These are phyloP conservation scores for Volucella bombylans DNA, from an alignment of 2,888 invertebrate species.

Conservation along the genomic window DNA sequence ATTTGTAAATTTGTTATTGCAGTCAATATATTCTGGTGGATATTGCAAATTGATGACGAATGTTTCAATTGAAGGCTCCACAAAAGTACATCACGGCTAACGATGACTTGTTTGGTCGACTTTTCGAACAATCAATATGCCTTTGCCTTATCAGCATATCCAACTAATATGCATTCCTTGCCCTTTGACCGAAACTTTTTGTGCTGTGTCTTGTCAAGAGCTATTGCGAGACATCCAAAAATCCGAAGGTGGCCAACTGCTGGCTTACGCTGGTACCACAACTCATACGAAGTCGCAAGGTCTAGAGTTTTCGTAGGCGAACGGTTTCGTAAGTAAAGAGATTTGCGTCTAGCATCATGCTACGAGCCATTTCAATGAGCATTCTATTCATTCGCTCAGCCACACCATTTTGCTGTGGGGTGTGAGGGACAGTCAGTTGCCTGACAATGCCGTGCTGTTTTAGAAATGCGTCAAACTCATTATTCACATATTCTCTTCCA, in stretches of 20 bases:
- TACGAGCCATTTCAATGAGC: constrained; percentile 75
- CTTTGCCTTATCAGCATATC: constrained; percentile 42
- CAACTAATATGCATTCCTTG: constrained; percentile 42
- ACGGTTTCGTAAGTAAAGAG: too few relatives aligned
- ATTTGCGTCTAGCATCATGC: constrained; percentile 73
- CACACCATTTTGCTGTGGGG: constrained; percentile 70
- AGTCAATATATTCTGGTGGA: too few relatives aligned
- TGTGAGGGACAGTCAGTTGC: constrained; percentile 52
- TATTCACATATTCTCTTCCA: constrained; percentile 60
- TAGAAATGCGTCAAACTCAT: constrained; percentile 46
- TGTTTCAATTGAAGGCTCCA: constrained; percentile 6
- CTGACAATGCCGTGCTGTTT: constrained; percentile 48
- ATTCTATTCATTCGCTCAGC: constrained; percentile 60
- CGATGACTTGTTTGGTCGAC: not conserved
- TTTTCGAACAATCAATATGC: constrained; percentile 21
- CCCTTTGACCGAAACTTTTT: constrained; percentile 46
- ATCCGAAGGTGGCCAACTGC: constrained; percentile 42
- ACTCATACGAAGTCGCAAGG: constrained; percentile 42
- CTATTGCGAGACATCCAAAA: constrained; percentile 49
- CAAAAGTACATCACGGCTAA: constrained; percentile 28
- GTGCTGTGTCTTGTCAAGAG: constrained; percentile 44
- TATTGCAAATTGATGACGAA: constrained; percentile 11
- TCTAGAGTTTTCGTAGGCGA: too few relatives aligned
- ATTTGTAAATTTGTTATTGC: too few relatives aligned
- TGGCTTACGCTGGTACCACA: constrained; percentile 57